These are phyloP conservation scores for Microctonus hyperodae DNA, from an alignment of 2,888 invertebrate species.

Conservation along the genomic window DNA sequence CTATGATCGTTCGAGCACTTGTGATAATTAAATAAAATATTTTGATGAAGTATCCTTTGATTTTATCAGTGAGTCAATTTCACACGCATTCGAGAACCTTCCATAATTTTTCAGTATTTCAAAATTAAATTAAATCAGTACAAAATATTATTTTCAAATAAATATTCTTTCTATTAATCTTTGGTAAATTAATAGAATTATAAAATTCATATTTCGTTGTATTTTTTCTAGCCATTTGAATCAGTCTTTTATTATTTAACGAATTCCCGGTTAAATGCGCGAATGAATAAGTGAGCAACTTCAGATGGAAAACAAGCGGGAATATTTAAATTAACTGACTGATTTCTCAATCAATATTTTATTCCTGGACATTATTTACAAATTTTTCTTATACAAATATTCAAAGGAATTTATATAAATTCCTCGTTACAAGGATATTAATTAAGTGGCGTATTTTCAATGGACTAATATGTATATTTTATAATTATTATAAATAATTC, in stretches of 20 bases:
- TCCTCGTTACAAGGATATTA: neutral
- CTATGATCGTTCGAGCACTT: too few relatives aligned
- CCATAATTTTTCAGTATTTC: neutral
- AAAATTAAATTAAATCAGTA: neutral
- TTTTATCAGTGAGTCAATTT: neutral
- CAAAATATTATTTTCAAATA: neutral
- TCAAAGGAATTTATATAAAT: neutral
- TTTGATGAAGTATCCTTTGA: neutral
- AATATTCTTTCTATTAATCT: neutral
- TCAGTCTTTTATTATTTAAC: neutral
- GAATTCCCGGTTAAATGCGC: neutral
- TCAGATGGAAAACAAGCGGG: neutral
- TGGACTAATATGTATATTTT: too few relatives aligned
- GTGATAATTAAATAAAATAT: too few relatives aligned
- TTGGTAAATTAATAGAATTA: neutral
- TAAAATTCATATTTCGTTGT: neutral
- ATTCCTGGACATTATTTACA: too few relatives aligned
- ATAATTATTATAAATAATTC: too few relatives aligned
- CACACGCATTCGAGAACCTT: constrained; percentile 7
- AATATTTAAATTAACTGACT: neutral
- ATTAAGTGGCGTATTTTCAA: too few relatives aligned
- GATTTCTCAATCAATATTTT: too few relatives aligned
- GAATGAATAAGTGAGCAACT: too few relatives aligned
- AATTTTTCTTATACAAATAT: too few relatives aligned
- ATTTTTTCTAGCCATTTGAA: neutral